Evolutionary conservation across 2,797 vertebrate species (phyloP).

Genomic region (Eurystomus glaucurus): DNA sequence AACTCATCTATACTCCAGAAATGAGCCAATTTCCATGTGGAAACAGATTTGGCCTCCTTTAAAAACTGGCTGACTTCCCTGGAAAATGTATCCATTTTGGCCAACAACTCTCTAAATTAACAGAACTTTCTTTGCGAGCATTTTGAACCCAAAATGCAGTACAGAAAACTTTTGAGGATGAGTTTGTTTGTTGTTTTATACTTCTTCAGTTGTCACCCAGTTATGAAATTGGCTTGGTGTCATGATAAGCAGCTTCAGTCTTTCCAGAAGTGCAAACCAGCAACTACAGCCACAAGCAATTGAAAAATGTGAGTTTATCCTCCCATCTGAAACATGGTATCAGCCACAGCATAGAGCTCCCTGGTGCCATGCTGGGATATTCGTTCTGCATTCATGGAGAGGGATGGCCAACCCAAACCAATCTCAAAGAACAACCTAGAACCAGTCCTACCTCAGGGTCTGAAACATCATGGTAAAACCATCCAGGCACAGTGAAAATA

Average conservation of each 20-base stretch:
- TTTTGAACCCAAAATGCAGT: slow-evolving; percentile 20
- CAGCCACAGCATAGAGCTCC: background rate
- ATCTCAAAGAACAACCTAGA: background rate
- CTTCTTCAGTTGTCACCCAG: slow-evolving; percentile 23
- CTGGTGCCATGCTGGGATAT: background rate
- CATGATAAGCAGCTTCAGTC: background rate
- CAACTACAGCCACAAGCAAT: background rate
- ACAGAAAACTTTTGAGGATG: slow-evolving; percentile 49
- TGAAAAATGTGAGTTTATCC: background rate
- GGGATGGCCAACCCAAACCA: background rate
- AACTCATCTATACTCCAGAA: slow-evolving; percentile 61
- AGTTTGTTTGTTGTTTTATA: slow-evolving; percentile 30
- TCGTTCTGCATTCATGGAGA: background rate
- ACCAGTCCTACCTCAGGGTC: background rate
- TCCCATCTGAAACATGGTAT: background rate
- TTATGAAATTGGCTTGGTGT: slow-evolving; percentile 35
- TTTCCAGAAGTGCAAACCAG: slow-evolving; percentile 25
- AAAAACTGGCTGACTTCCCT: slow-evolving; percentile 65
- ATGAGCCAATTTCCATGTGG: slow-evolving; percentile 68
- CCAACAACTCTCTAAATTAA: slow-evolving; percentile 38
- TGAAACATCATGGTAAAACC: background rate
- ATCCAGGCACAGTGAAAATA: background rate
- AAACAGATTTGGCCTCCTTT: slow-evolving; percentile 70
- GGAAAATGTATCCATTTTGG: slow-evolving; percentile 52
- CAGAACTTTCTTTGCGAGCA: slow-evolving; percentile 28